These are phyloP conservation scores for Actinostola sp. DNA, from an alignment of 92 coral and sea anemone species.

Conservation along the genomic window DNA sequence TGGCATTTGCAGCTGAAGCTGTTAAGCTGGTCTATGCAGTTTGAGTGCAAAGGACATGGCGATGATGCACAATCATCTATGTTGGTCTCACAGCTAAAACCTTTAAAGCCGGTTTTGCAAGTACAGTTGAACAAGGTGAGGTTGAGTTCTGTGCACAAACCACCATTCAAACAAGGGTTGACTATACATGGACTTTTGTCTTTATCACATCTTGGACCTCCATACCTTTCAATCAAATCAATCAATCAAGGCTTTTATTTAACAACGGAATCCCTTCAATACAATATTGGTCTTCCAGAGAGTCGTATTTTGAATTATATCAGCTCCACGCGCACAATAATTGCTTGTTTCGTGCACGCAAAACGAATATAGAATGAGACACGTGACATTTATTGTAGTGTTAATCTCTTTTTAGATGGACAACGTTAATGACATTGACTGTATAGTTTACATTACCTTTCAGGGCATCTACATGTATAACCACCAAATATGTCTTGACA, in stretches of 20 bases:
- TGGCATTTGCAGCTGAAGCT: slow-evolving; percentile 54
- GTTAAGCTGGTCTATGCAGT: slow-evolving; percentile 56
- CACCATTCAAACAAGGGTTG: slow-evolving; percentile 58
- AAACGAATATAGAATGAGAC: too few species aligned
- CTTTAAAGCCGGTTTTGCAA: slow-evolving; percentile 59
- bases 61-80: slow-evolving; percentile 70
- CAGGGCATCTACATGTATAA: slow-evolving; percentile 49
- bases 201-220: slow-evolving; percentile 56
- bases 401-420: too few species aligned
- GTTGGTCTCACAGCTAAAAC: slow-evolving; percentile 53
- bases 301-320: too few species aligned
- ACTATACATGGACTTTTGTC: slow-evolving; percentile 30
- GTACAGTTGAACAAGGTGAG: slow-evolving; percentile 28
- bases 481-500: slow-evolving; percentile 54
- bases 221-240: too few species aligned
- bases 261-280: too few species aligned
- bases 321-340: too few species aligned
- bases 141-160: slow-evolving; percentile 37
- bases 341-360: too few species aligned
- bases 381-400: too few species aligned
- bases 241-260: too few species aligned
- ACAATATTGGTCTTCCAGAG: too few species aligned
- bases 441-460: slow-evolving; percentile 19
- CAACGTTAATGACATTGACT: background rate
- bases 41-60: slow-evolving; percentile 55